Evolutionary conservation across 1,140 invertebrate species (phyloP), one percentile per base, ranked within the genome.

Genomic region (Brachionus calyciflorus): DNA sequence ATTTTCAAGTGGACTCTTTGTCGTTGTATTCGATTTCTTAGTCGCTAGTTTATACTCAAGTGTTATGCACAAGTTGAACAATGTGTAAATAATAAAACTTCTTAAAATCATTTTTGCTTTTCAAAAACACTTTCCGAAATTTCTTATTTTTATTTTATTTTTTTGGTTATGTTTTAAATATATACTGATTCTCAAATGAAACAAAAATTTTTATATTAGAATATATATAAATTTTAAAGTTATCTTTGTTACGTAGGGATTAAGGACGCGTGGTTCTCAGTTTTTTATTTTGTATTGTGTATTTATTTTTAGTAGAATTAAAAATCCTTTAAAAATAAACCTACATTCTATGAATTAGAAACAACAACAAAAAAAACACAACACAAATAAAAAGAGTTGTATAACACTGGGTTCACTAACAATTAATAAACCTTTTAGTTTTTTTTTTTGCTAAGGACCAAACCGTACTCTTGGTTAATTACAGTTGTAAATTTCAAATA

Each of bases 321-420:
- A 60, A 41, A 37, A 37, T 44, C 19, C 33, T n/a, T n/a, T n/a
- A n/a, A n/a, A 41, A 65, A 65, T 65, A 65, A 44, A 65, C 60
- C 60, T 65, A 65, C 60, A 65, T 65, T 65, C 60, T 65, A 65
- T 7, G 60, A n/a, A n/a, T n/a, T n/a, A n/a, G n/a, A n/a, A n/a
- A n/a, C n/a, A n/a, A n/a, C n/a, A n/a, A n/a, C n/a, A n/a, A 19
- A n/a, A 65, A 17, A 24, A 44, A 30, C 30, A 65, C 19, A 24
- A 10, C 24, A 55, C 24, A 44, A 65, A 41, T n/a, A 65, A 65
- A 65, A 37, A 12, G 14, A 37, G 28, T 63, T 63, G 57, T 63
- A 19, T 63, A 63, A 63, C 57, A 28, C n/a, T n/a, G n/a, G n/a
- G n/a, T n/a, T n/a, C n/a, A n/a, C n/a, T n/a, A n/a, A n/a, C n/a